A percentile compares a stretch with the other conserved stretches of the same genome.
Conservation (phyloP, 2,113 vertebrate species). For the Leuciscus idus region DNA sequence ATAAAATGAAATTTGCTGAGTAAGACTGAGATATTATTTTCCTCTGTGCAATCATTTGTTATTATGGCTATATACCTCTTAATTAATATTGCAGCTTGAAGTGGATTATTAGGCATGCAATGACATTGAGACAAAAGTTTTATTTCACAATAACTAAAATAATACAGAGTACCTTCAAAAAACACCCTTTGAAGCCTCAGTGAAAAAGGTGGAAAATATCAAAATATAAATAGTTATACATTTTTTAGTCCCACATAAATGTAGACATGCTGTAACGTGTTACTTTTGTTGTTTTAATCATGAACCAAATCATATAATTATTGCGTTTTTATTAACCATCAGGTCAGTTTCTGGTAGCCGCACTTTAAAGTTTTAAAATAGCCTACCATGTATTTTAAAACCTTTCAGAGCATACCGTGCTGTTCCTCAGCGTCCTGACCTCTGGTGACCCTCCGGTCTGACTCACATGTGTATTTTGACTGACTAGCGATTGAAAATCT, state of each 20-base stretch:
- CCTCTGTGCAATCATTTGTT: slow-evolving; percentile 43
- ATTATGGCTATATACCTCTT: not conserved
- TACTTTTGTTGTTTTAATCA: not conserved
- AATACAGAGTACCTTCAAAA: not conserved
- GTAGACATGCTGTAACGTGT: not conserved
- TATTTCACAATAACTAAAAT: too few relatives aligned
- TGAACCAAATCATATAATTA: not conserved
- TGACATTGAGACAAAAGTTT: not conserved
- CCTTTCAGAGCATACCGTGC: not conserved
- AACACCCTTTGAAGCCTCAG: not conserved
- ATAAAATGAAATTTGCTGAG: slow-evolving; percentile 56
- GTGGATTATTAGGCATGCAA: slow-evolving; percentile 4
- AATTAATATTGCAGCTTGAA: slow-evolving; percentile 8
- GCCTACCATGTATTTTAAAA: not conserved
- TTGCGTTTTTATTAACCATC: not conserved
- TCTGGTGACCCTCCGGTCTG: slow-evolving; percentile 61
- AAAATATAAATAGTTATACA: not conserved
- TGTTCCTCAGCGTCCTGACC: slow-evolving; percentile 50
- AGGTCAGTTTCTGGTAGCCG: not conserved
- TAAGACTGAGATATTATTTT: slow-evolving; percentile 32
- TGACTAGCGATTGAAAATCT: not conserved
- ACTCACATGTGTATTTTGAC: slow-evolving; percentile 54
- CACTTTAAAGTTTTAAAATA: not conserved
- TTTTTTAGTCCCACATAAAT: not conserved
- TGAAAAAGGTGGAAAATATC: not conserved